These are phyloP conservation scores for Opisthocomus hoazin DNA, from an alignment of 2,113 vertebrate genomes.

Conservation along the genomic window DNA sequence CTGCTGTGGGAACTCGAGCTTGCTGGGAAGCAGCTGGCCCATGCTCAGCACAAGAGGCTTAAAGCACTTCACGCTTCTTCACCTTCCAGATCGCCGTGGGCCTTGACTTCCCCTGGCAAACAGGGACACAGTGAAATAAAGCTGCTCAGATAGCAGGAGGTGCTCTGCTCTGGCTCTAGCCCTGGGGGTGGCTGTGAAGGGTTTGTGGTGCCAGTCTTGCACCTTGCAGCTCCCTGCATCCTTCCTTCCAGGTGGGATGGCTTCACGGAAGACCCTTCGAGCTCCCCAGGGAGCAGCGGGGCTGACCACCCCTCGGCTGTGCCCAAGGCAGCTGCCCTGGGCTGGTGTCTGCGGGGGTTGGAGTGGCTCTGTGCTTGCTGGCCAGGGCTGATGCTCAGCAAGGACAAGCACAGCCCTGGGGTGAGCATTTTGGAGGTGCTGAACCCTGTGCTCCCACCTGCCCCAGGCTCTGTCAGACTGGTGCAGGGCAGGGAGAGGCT, in stretches of 20 bases:
- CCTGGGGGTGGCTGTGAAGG: background rate
- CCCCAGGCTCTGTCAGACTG: too few species aligned
- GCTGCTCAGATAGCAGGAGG: background rate
- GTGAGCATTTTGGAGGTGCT: rapidly evolving
- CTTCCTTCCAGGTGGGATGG: background rate
- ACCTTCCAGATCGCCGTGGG: rapidly evolving
- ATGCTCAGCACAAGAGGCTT: background rate
- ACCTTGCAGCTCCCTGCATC: rapidly evolving
- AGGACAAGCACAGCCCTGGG: background rate
- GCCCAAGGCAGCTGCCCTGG: background rate
- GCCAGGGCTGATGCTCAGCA: background rate
- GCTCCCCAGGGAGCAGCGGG: too few species aligned
- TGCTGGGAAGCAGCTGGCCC: background rate
- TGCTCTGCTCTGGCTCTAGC: background rate
- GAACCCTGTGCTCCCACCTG: background rate
- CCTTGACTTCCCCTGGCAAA: background rate
- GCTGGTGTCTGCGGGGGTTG: background rate
- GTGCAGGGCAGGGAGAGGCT: too few species aligned
- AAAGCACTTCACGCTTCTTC: background rate
- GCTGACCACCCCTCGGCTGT: background rate
- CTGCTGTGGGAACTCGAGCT: background rate
- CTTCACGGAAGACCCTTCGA: rapidly evolving
- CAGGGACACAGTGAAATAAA: background rate
- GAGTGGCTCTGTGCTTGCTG: too few species aligned
- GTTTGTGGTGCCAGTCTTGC: background rate